Evolutionary conservation across 1,140 invertebrate genomes (phyloP), one percentile per base, ranked within the genome.

Genomic region (Catajapyx aquilonaris): DNA sequence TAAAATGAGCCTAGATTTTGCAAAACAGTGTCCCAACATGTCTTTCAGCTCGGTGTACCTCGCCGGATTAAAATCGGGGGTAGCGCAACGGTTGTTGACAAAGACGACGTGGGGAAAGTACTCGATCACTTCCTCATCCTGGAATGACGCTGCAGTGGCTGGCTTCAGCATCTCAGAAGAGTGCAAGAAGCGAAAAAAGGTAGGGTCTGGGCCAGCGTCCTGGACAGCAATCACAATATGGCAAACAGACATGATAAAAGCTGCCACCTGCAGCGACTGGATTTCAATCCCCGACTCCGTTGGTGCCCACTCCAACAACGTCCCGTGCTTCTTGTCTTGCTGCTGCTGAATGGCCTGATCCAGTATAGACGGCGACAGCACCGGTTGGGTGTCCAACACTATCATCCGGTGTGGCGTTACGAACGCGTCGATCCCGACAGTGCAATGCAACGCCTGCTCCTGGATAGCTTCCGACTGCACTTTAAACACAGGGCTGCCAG

Each of bases 91-190:
- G 53, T 83, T 85, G 31, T 84, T 76, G 4, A 84, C 52, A 51
- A 85, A 69, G 18, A 85, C 53, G 37, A 81, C 52, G 48, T 81
- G 75, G 3, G 79, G 79, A 52, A 76, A 73, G 55, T 73, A 70
- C 48, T 81, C 77, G 2, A 64, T 56, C 38, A 64, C 62, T 45
- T 71, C 67, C 51, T 72, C 70, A 47, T 72, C 69, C 45, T 62
- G 58, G 21, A 64, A 63, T 19, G 67, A 68, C 16, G 69, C 70
- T 3, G 74, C 69, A 2, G 73, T 71, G 2, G 59, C 53, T 2
- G 81, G 83, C 52, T 83, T 81, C 46, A 87, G 57, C 79, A 86
- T 85, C 61, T 86, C 81, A 20, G 80, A 78, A 35, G 77, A 71
- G 57, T 81, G 75, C 16, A 85, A 55, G 56, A 83, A 80, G 53